Evolutionary conservation across 1,140 invertebrate species (phyloP).

Genomic region (Cherax destructor): DNA sequence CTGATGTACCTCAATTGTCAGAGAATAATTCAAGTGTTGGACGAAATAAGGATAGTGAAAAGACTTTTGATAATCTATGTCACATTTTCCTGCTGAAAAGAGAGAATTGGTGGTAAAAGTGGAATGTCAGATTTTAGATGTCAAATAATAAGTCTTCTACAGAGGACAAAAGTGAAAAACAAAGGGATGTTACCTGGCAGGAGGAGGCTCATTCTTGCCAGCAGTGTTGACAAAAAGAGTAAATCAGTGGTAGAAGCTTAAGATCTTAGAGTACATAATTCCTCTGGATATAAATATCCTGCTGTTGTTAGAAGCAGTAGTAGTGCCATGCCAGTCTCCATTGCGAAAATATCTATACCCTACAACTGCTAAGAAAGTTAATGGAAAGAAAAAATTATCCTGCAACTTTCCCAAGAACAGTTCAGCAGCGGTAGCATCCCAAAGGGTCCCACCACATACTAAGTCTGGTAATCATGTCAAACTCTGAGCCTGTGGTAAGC

Average conservation of each 20-base stretch:
- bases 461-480: constrained; percentile 53
- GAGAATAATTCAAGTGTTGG: not conserved
- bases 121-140: not conserved
- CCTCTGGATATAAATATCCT: not conserved
- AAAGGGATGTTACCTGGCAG: not conserved
- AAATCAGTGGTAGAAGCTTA: not conserved
- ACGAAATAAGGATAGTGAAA: not conserved
- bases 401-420: not conserved
- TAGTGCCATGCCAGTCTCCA: not conserved
- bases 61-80: not conserved
- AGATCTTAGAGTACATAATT: not conserved
- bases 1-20: not conserved
- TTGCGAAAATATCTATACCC: not conserved
- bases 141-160: not conserved
- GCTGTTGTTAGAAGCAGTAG: not conserved
- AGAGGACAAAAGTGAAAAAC: not conserved
- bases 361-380: not conserved
- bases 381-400: not conserved
- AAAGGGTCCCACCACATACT: not conserved
- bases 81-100: not conserved
- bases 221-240: not conserved
- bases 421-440: not conserved
- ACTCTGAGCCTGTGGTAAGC: constrained; percentile 43
- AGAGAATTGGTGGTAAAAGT: not conserved
- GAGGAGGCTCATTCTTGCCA: no score